phyloP scores from a whole-genome alignment of 1,140 invertebrate species.

The Drosophila watanabei region DNA sequence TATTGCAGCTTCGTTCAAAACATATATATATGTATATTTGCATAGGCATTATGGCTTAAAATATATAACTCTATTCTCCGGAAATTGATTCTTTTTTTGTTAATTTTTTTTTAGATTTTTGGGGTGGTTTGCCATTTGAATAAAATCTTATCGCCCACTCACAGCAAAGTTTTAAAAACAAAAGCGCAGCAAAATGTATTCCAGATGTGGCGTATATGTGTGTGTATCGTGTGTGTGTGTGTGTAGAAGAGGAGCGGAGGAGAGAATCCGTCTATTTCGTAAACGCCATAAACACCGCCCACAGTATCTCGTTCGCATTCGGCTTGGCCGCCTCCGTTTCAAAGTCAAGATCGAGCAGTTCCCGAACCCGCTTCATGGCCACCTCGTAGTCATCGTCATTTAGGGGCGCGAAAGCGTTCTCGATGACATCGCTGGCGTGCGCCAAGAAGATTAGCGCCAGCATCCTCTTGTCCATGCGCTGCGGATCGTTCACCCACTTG shows the following conservation, averaged over 20 bases:
- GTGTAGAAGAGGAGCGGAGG: constrained; percentile 33
- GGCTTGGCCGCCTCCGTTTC: constrained; percentile 96
- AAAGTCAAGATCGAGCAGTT: constrained; percentile 98
- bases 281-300: constrained; percentile 99
- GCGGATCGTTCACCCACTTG: constrained; percentile 99
- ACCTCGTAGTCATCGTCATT: constrained; percentile 99
- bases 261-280: constrained; percentile 92
- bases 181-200: constrained; percentile 58
- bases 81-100: constrained; percentile 28
- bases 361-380: constrained; percentile 98
- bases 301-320: constrained; percentile 96
- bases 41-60: constrained; percentile 49
- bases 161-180: constrained; percentile 52
- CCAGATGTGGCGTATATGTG: constrained; percentile 29
- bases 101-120: constrained; percentile 15
- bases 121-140: constrained; percentile 32
- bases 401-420: constrained; percentile 99
- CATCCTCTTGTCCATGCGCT: constrained; percentile 98
- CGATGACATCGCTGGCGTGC: constrained; percentile 99
- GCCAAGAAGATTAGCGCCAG: constrained; percentile 97
- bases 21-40: constrained; percentile 33
- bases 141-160: constrained; percentile 40
- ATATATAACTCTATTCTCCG: constrained; percentile 31
- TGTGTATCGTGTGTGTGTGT: constrained; percentile 22
- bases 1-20: constrained; percentile 35